Base-by-base conservation (phyloP, 1,140 invertebrate species). In the Eciton burchellii region DNA sequence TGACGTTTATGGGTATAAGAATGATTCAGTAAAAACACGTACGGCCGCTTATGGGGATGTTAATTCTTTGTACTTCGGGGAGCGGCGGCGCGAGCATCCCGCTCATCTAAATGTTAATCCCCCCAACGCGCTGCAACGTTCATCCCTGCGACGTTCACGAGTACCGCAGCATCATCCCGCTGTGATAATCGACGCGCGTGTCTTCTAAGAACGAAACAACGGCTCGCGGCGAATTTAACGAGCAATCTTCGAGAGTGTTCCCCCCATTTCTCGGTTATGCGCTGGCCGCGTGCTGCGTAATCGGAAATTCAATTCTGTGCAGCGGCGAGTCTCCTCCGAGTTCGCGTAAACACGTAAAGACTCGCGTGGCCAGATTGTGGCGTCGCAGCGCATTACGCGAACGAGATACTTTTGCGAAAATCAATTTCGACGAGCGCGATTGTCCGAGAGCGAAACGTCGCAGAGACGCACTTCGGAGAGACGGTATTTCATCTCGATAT, bases 31-130 rank as follows among this genome's bases (percentile, higher is more conserved):
- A 79, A 79, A 79, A 79, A 70, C 49, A 49, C 8, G 52, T 56
- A 43, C n/a, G 60, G 62, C 35, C n/a, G 74, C 49, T 79, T 79
- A 45, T 79, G 56, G 56, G 63, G n/a, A 68, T 68, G 63, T 70
- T 79, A 79, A 79, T 79, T 49, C 74, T 70, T 79, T 70, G 74
- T 76, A 65, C 73, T 65, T 54, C 14, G 41, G 12, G 19, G 49
- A 70, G 24, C 62, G 35, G 52, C 62, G 16, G n/a, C 60, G 43
- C n/a, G 24, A 68, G 63, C 63, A 79, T 77, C 43, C 47, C 74
- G 21, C 62, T 77, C 74, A 29, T 79, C 74, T 79, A 70, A 79
- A 79, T 79, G 63, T 79, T 68, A 79, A 79, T 79, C 74, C 52
- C 63, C 35, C 35, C 35, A n/a, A 56, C 26, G 49, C 70, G 68